phyloP scores from a whole-genome alignment of 2,113 vertebrate genomes.

The Desmodus rotundus region DNA sequence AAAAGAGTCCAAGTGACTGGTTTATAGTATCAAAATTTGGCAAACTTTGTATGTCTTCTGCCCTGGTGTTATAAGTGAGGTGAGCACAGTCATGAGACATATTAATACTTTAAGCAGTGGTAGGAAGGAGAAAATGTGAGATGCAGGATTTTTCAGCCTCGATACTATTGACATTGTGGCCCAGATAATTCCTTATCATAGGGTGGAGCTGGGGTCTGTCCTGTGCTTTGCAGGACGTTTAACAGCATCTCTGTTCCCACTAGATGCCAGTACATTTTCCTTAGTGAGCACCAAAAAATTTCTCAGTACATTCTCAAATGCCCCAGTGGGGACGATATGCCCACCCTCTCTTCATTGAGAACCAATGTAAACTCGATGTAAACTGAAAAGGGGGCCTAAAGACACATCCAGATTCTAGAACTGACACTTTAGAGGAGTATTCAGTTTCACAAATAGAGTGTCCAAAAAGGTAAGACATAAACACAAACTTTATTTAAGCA shows the following conservation, averaged over 20 bases:
- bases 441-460: neutral
- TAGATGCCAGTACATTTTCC: neutral
- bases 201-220: neutral
- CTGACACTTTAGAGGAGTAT: neutral
- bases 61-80: constrained; percentile 8
- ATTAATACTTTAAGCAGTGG: neutral
- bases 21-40: constrained; percentile 25
- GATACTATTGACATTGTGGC: neutral
- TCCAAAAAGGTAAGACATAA: neutral
- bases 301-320: neutral
- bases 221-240: neutral
- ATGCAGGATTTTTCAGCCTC: neutral
- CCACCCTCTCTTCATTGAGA: neutral
- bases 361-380: neutral
- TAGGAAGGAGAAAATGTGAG: neutral
- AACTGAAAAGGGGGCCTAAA: neutral
- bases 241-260: neutral
- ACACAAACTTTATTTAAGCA: neutral
- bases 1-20: constrained; percentile 7
- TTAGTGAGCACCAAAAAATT: neutral
- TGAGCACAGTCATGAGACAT: neutral
- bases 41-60: constrained; percentile 10
- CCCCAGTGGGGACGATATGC: rapidly evolving
- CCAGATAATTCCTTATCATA: neutral
- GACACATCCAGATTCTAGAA: neutral